Percentiles rank a stretch among this genome's conserved stretches.
phyloP scores from a whole-genome alignment of 2,888 invertebrate species.

The Idaea dimidiata region DNA sequence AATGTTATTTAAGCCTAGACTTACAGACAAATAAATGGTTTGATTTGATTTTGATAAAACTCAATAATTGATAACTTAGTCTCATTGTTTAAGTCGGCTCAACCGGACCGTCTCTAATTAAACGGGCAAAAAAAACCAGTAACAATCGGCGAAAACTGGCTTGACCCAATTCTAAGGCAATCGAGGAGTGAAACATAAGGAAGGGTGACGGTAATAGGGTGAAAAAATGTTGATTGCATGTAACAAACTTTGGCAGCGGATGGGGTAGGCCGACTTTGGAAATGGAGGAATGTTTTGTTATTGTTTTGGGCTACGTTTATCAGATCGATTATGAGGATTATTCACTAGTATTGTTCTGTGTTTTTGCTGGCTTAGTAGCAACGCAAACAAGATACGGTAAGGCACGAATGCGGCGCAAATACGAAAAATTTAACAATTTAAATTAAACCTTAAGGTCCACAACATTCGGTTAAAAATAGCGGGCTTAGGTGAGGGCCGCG shows the following conservation, averaged over 20 bases:
- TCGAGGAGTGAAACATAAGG: conserved; percentile 24
- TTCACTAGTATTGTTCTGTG: too few species aligned
- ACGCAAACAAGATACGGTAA: too few species aligned
- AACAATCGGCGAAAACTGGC: conserved; percentile 50
- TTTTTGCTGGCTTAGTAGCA: too few species aligned
- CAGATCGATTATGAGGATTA: neutral
- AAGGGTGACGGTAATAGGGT: neutral
- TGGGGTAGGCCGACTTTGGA: neutral
- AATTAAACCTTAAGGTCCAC: too few species aligned
- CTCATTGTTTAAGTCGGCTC: neutral
- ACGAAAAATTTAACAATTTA: too few species aligned
- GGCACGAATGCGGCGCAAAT: too few species aligned
- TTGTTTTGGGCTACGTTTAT: neutral
- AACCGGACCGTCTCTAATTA: neutral
- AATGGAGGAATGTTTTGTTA: neutral
- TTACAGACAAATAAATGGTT: too few species aligned
- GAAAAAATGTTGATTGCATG: neutral
- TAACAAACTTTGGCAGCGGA: neutral
- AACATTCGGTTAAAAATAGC: too few species aligned
- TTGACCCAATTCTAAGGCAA: conserved; percentile 47
- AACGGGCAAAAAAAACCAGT: conserved; percentile 22
- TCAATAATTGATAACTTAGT: too few species aligned
- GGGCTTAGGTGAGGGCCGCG: too few species aligned
- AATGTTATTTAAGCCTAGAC: too few species aligned
- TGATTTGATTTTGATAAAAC: too few species aligned